Conservation (phyloP, 2,888 invertebrate genomes). For the Cryptocephalus moraei region DNA sequence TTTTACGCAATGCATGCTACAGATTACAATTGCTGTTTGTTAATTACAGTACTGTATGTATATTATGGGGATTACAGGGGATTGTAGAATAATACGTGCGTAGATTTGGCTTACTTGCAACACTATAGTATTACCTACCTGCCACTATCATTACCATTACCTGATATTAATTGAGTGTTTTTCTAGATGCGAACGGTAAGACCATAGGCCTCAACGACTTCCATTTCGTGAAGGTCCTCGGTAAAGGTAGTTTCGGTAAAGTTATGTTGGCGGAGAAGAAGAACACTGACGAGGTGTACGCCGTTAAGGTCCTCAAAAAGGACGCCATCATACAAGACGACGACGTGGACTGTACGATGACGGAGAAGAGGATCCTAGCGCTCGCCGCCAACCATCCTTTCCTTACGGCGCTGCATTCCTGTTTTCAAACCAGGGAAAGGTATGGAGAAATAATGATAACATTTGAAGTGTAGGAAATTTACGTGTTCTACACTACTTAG, state of each 20-base stretch:
- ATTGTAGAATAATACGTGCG: too few relatives aligned
- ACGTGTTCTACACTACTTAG: too few relatives aligned
- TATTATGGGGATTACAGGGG: too few relatives aligned
- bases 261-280: slow-evolving; percentile 96
- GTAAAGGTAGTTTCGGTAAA: slow-evolving; percentile 98
- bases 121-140: too few relatives aligned
- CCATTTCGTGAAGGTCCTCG: slow-evolving; percentile 95
- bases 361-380: slow-evolving; percentile 92
- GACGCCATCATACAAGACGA: slow-evolving; percentile 98
- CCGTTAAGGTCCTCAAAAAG: slow-evolving; percentile 87
- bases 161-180: not conserved
- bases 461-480: too few relatives aligned
- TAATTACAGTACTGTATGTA: too few relatives aligned
- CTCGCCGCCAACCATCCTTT: slow-evolving; percentile 97
- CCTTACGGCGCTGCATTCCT: slow-evolving; percentile 91
- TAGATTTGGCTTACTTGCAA: too few relatives aligned
- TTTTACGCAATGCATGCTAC: too few relatives aligned
- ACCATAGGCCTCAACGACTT: slow-evolving; percentile 80
- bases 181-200: slow-evolving; percentile 13
- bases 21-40: too few relatives aligned
- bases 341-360: slow-evolving; percentile 98
- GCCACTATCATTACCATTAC: too few relatives aligned
- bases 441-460: not conserved
- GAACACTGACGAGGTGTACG: slow-evolving; percentile 84
- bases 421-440: slow-evolving; percentile 83